A percentile compares a stretch with the other conserved stretches of the same genome.
Evolutionary conservation across 2,113 vertebrate species (phyloP).

Genomic region (Mirounga angustirostris): DNA sequence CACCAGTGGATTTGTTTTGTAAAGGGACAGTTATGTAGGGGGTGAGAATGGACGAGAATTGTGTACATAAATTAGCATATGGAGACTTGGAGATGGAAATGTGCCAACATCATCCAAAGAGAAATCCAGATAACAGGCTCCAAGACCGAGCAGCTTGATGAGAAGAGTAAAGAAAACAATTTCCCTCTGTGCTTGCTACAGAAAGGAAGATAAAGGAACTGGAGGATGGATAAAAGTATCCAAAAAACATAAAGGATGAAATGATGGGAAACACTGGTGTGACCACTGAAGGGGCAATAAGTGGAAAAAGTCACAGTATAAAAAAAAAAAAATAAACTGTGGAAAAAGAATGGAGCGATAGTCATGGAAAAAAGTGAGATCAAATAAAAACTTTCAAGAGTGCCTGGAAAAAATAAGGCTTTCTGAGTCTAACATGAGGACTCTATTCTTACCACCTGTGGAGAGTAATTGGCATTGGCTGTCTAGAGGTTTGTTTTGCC

Average conservation of each 20-base stretch:
- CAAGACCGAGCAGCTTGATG: constrained; percentile 50
- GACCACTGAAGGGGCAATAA: background rate
- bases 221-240: constrained; percentile 53
- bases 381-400: constrained; percentile 77
- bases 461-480: constrained; percentile 74
- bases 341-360: constrained; percentile 63
- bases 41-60: background rate
- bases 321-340: background rate
- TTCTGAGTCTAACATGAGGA: constrained; percentile 47
- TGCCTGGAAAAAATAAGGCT: constrained; percentile 78
- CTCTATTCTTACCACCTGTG: constrained; percentile 80
- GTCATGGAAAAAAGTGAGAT: constrained; percentile 73
- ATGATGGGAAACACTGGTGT: constrained; percentile 21
- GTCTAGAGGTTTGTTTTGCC: constrained; percentile 74
- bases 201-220: constrained; percentile 66
- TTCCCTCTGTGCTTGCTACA: constrained; percentile 61
- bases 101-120: constrained; percentile 64
- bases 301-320: constrained; percentile 71
- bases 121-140: constrained; percentile 53
- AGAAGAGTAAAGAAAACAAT: constrained; percentile 73
- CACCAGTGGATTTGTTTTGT: background rate
- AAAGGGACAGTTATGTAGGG: constrained; percentile 52
- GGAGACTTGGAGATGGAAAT: constrained; percentile 45
- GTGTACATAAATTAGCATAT: constrained; percentile 60
- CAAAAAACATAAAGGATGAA: constrained; percentile 69